Conservation (phyloP, 2,797 vertebrate species). For the Hemibagrus guttatus region DNA sequence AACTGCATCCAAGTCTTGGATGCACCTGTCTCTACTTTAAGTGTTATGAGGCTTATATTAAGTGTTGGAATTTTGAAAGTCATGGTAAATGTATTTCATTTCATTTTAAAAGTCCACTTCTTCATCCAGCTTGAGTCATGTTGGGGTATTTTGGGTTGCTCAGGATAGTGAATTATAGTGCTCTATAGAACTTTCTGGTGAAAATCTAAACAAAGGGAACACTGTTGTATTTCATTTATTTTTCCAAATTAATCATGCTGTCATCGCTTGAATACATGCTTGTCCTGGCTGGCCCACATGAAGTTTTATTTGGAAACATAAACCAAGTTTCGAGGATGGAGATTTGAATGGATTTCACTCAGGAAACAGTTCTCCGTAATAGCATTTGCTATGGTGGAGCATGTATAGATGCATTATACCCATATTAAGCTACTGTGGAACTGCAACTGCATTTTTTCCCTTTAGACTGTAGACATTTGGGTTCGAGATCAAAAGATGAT, state of each 20-base stretch:
- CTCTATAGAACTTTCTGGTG: constrained; percentile 43
- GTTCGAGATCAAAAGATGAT: not conserved
- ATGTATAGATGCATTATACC: constrained; percentile 36
- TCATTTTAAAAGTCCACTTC: not conserved
- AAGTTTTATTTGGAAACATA: constrained; percentile 52
- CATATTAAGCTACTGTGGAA: not conserved
- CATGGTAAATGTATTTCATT: not conserved
- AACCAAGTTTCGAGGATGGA: constrained; percentile 49
- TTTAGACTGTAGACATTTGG: not conserved
- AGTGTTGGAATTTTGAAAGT: not conserved
- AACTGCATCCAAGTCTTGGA: not conserved
- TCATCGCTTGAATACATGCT: constrained; percentile 53
- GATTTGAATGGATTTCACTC: constrained; percentile 49
- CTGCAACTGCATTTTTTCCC: not conserved
- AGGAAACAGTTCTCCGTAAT: constrained; percentile 45
- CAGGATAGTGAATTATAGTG: constrained; percentile 28
- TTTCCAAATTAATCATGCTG: constrained; percentile 55
- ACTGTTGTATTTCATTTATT: constrained; percentile 56
- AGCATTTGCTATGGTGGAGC: constrained; percentile 37
- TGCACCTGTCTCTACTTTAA: not conserved
- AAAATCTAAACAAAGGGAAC: constrained; percentile 57
- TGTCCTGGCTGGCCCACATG: constrained; percentile 45
- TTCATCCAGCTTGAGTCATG: not conserved
- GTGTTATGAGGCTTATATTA: not conserved
- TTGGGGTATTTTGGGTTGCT: not conserved